Percentiles rank a stretch among this genome's conserved stretches.
Conservation (phyloP, 2,113 vertebrate species). For the Azemiops feae region DNA sequence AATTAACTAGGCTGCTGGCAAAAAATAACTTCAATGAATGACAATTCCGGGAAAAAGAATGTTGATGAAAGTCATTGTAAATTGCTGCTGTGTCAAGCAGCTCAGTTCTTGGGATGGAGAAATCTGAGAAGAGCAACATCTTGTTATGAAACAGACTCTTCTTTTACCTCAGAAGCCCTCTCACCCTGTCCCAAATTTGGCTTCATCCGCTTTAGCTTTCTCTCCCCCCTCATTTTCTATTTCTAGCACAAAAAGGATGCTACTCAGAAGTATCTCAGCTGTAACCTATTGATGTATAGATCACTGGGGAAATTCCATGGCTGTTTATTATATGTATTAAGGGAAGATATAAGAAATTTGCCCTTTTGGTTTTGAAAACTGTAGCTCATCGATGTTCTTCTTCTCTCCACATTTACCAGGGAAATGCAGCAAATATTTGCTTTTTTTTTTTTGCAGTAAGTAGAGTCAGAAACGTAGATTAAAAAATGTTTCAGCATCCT, state of each 20-base stretch:
- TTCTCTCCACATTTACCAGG: neutral
- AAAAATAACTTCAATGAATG: neutral
- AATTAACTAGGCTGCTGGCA: neutral
- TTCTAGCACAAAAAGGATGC: slow-evolving; percentile 57
- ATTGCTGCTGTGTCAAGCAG: slow-evolving; percentile 55
- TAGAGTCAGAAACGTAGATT: neutral
- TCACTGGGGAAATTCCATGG: neutral
- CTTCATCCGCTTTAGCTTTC: slow-evolving; percentile 52
- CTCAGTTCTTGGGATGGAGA: slow-evolving; percentile 48
- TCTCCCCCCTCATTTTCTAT: slow-evolving; percentile 50
- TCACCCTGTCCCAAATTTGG: slow-evolving; percentile 59
- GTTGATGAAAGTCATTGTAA: slow-evolving; percentile 40
- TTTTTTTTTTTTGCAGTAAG: neutral
- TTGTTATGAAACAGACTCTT: slow-evolving; percentile 65
- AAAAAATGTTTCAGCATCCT: neutral
- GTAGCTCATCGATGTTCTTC: neutral
- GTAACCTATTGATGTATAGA: slow-evolving; percentile 48
- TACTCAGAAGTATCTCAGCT: slow-evolving; percentile 45
- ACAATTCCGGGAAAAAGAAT: neutral
- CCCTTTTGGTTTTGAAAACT: slow-evolving; percentile 12
- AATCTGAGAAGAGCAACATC: slow-evolving; percentile 60
- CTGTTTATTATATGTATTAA: slow-evolving; percentile 16
- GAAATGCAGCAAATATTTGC: neutral
- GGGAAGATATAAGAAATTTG: slow-evolving; percentile 33
- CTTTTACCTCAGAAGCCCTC: slow-evolving; percentile 54